phyloP scores from a whole-genome alignment of 2,113 vertebrate genomes.

The Scartelaos histophorus region DNA sequence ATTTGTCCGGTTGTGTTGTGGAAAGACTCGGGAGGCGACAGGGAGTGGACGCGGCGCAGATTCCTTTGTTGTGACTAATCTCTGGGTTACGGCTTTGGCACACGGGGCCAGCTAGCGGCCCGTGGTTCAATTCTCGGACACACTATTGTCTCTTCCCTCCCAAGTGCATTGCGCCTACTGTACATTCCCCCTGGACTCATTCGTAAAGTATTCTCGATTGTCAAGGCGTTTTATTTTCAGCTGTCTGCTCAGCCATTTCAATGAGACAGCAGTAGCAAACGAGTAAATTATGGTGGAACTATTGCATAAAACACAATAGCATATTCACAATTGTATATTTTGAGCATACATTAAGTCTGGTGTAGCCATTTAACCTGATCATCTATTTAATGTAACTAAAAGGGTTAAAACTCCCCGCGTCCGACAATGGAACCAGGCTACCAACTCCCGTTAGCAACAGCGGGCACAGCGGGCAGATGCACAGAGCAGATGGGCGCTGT shows the following conservation, averaged over 20 bases:
- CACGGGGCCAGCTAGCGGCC: conserved; percentile 25
- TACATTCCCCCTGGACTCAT: neutral
- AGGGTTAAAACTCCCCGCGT: neutral
- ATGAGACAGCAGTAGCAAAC: neutral
- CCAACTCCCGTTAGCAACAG: conserved; percentile 20
- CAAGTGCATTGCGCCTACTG: neutral
- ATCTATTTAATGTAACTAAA: neutral
- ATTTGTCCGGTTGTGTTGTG: neutral
- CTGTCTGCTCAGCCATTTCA: neutral
- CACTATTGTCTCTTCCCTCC: neutral
- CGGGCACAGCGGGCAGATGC: conserved; percentile 15
- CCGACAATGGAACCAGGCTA: conserved; percentile 49
- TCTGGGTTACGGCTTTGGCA: conserved; percentile 9
- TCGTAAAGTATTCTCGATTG: neutral
- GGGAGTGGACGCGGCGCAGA: conserved; percentile 58
- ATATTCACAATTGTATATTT: neutral
- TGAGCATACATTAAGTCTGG: neutral
- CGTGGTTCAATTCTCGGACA: conserved; percentile 56
- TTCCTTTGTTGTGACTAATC: conserved; percentile 77
- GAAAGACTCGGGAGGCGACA: conserved; percentile 3
- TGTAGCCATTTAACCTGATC: no score
- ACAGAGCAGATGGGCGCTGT: conserved; percentile 37
- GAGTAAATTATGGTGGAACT: neutral
- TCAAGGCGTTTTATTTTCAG: neutral
- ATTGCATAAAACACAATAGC: neutral